Base-by-base conservation (phyloP, 2,797 vertebrate species). In the Yasuhikotakia modesta region DNA sequence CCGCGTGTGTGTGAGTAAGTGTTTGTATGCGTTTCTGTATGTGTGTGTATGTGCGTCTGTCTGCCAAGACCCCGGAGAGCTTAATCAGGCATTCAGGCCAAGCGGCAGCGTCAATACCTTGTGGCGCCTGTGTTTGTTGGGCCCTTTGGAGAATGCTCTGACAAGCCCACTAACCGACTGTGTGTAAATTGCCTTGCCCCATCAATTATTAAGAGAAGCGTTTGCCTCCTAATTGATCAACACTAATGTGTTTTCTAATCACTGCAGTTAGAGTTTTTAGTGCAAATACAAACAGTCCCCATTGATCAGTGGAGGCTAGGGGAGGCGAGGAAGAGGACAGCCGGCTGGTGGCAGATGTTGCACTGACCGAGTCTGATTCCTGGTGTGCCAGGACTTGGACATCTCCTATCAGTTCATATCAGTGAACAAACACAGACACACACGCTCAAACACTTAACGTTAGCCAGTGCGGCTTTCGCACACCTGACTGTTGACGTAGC, bases 241-340 rank as follows among this genome's bases (percentile, higher is more conserved):
- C 93, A 92, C 94, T 98, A 96, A 98, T 97, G 96, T 98, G 96
- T 97, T 97, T 97, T 96, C 95, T 99, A 98, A 98, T 98, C 96
- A 98, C 95, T 96, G 95, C 94, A 96, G 94, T 96, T 96, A 94
- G 95, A 95, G 92, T 95, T 97, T 95, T 96, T 96, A 96, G 95
- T 94, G 94, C 94, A 94, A 95, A 96, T 95, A 95, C 96, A 96
- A 97, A 97, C 94, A 95, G 92, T 94, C 90, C 89, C 84, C 92
- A 98, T 97, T 95, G 97, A 98, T 98, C 93, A 93, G 89, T 89
- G 60, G 89, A 85, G 82, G 86, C 86, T 83, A 87, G 87, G 85
- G 87, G 84, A 87, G 89, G 91, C 91, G 90, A 7, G 88, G 39
- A 10, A 43, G 39, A 43, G 39, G 39, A 43, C 79, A 50, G 2